phyloP scores from a whole-genome alignment of 2,888 invertebrate species.

The Augiades crinisus region DNA sequence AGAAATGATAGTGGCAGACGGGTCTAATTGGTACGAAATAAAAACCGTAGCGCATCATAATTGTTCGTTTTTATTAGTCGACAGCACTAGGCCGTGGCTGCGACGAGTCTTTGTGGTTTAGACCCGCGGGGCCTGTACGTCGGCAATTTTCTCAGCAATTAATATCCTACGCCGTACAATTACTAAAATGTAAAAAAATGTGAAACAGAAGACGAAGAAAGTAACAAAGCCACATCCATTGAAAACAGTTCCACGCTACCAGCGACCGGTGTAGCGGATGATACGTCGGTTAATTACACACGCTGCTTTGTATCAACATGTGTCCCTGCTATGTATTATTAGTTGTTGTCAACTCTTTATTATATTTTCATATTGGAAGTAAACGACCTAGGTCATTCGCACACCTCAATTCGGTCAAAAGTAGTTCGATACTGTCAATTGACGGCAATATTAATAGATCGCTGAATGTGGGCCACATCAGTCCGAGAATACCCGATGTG shows the following conservation, averaged over 20 bases:
- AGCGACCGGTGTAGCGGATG: slow-evolving; percentile 38
- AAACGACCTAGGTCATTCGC: slow-evolving; percentile 18
- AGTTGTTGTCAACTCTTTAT: slow-evolving; percentile 20
- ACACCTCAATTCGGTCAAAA: slow-evolving; percentile 24
- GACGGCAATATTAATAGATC: slow-evolving; percentile 22
- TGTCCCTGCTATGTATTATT: slow-evolving; percentile 44
- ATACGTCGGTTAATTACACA: slow-evolving; percentile 51
- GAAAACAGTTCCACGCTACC: slow-evolving; percentile 52
- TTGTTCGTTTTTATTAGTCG: slow-evolving; percentile 64
- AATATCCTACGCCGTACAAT: slow-evolving; percentile 66
- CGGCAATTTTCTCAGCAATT: slow-evolving; percentile 76
- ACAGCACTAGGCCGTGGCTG: slow-evolving; percentile 45
- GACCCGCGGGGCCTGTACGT: slow-evolving; percentile 53
- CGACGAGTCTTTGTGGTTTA: slow-evolving; percentile 63
- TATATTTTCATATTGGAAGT: slow-evolving; percentile 18
- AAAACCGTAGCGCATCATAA: slow-evolving; percentile 58
- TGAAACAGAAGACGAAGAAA: slow-evolving; percentile 61
- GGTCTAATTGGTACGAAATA: slow-evolving; percentile 56
- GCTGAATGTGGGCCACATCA: slow-evolving; percentile 19
- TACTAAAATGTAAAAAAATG: slow-evolving; percentile 67
- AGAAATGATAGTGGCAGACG: slow-evolving; percentile 45
- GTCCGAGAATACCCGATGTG: slow-evolving; percentile 15
- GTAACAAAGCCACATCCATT: slow-evolving; percentile 55
- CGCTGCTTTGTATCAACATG: slow-evolving; percentile 51
- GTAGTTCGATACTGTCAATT: slow-evolving; percentile 13